Conservation (phyloP, 2,888 invertebrate species). For the Pasiphila rectangulata region DNA sequence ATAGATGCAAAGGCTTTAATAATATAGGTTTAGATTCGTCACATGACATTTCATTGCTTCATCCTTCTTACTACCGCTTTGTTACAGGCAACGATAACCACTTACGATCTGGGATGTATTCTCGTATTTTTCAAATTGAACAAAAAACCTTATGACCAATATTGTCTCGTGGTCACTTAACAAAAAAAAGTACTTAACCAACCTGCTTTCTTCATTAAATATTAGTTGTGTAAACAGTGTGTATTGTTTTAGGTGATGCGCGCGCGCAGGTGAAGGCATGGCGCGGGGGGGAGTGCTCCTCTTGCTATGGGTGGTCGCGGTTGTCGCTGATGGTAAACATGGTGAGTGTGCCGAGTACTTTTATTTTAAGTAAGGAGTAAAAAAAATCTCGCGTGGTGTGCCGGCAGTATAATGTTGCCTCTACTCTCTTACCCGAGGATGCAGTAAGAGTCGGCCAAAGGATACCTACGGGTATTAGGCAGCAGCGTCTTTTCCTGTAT, state of each 20-base stretch:
- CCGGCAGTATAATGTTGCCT: too few relatives aligned
- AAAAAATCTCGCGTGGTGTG: too few relatives aligned
- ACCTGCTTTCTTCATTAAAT: conserved; percentile 45
- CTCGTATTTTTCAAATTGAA: background rate
- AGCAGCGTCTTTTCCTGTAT: too few relatives aligned
- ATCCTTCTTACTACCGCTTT: too few relatives aligned
- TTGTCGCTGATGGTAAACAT: conserved; percentile 64
- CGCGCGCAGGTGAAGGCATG: conserved; percentile 66
- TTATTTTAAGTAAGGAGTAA: conserved; percentile 17
- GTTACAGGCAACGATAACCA: background rate
- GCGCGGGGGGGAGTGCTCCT: conserved; percentile 71
- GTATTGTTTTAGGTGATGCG: conserved; percentile 80
- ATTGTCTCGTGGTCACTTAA: conserved; percentile 1
- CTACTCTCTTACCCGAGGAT: too few relatives aligned
- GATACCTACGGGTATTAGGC: too few relatives aligned
- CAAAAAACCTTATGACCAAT: too few relatives aligned
- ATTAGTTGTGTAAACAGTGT: conserved; percentile 61
- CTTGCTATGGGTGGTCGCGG: conserved; percentile 75
- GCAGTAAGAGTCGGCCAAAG: too few relatives aligned
- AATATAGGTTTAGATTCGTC: background rate
- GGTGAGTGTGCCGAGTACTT: conserved; percentile 54
- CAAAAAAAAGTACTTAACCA: conserved; percentile 8
- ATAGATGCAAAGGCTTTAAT: too few relatives aligned
- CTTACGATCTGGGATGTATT: too few relatives aligned
- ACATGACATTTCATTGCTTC: too few relatives aligned